phyloP scores from a whole-genome alignment of 2,797 vertebrate species.

The Echiichthys vipera region DNA sequence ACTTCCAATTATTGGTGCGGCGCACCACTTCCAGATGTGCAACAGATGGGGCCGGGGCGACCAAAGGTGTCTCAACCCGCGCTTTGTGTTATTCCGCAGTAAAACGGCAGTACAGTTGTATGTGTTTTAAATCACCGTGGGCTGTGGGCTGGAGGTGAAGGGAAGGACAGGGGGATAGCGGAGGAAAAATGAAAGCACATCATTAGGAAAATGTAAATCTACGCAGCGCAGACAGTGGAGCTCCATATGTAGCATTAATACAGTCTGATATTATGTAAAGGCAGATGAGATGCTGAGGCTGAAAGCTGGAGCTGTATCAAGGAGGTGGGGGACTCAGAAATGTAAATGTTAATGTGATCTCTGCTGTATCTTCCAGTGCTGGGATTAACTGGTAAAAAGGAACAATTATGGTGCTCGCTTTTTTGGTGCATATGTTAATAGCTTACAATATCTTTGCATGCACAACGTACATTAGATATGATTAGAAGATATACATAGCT shows the following conservation, averaged over 20 bases:
- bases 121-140: constrained; percentile 83
- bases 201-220: constrained; percentile 84
- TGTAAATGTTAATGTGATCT: constrained; percentile 83
- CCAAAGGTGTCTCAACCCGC: constrained; percentile 80
- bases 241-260: constrained; percentile 78
- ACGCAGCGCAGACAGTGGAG: constrained; percentile 67
- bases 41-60: constrained; percentile 85
- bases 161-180: constrained; percentile 79
- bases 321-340: constrained; percentile 72
- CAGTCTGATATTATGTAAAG: constrained; percentile 79
- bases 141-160: constrained; percentile 81
- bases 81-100: constrained; percentile 79
- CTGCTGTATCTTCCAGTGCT: constrained; percentile 73
- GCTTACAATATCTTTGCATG: constrained; percentile 72
- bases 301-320: constrained; percentile 73
- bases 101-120: constrained; percentile 78
- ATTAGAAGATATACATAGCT: constrained; percentile 68
- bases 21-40: constrained; percentile 88
- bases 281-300: constrained; percentile 71
- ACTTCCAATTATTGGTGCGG: constrained; percentile 88
- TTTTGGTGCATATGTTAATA: constrained; percentile 73
- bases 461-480: constrained; percentile 72
- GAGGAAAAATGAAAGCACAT: constrained; percentile 76
- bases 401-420: constrained; percentile 74
- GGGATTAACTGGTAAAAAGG: constrained; percentile 80